Conservation (phyloP, 2,797 vertebrate species). For the Vespertilio murinus region DNA sequence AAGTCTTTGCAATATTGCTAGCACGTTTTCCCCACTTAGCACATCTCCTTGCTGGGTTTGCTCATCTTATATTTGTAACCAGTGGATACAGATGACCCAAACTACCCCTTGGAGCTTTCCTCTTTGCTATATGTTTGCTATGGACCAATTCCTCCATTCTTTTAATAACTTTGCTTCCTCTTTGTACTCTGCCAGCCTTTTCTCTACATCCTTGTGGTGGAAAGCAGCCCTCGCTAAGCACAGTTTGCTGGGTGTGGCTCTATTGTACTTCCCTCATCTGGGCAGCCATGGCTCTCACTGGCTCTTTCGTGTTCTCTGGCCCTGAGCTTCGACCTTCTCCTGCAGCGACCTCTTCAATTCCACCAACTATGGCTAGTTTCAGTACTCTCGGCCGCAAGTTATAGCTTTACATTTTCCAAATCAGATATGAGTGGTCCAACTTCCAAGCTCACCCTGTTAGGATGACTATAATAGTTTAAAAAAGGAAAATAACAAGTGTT, state of each 20-base stretch:
- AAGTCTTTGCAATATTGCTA: neutral
- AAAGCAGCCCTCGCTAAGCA: conserved; percentile 18
- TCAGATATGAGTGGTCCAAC: neutral
- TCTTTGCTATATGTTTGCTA: conserved; percentile 47
- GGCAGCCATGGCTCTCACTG: neutral
- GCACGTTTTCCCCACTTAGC: neutral
- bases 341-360: neutral
- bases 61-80: neutral
- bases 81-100: conserved; percentile 21
- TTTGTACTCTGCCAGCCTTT: conserved; percentile 59
- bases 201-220: conserved; percentile 67
- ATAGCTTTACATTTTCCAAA: neutral
- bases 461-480: neutral
- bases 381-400: neutral
- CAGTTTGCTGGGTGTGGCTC: conserved; percentile 65
- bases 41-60: neutral
- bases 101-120: neutral
- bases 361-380: neutral
- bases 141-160: conserved; percentile 67
- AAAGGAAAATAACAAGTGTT: neutral
- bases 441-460: too few relatives aligned
- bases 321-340: neutral
- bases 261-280: conserved; percentile 58
- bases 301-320: neutral
- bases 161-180: conserved; percentile 78